Evolutionary conservation across 2,113 vertebrate species (phyloP), one percentile per base, ranked within the genome.

Genomic region (Etheostoma spectabile): DNA sequence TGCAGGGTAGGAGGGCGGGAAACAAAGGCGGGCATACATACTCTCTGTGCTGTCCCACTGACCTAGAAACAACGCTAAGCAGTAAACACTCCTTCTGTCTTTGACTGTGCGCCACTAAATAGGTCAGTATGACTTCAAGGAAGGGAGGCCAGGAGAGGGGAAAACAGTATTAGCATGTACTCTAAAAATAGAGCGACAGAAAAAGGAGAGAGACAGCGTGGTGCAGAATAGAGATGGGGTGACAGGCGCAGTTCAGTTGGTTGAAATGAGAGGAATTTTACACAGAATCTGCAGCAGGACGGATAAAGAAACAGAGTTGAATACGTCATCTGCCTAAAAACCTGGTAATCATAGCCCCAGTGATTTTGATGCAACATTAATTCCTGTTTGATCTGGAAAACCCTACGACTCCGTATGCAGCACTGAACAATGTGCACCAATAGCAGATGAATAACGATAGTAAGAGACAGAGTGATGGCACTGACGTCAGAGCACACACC

Each of bases 111-210:
- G 86, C 94, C 88, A 90, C 83, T 91, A 96, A 95, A 95, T 95
- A 94, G 94, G 95, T 95, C 94, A 95, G 91, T 94, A 70, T 93
- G 85, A 91, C 94, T 93, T 85, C 77, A 89, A 87, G 82, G 83
- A 82, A 90, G 90, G 83, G 92, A 85, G 89, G 75, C 77, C 81
- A 75, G 77, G 79, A 82, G 84, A 88, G 87, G 63, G 69, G 82
- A 77, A 64, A 85, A 76, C 79, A 81, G 86, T 68, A 92, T 92
- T 92, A 91, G 88, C 91, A 84, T 78, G 79, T 83, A 82, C 90
- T 67, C 93, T 95, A 95, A 92, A 95, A 95, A 95, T 94, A 95
- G 92, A n/a, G n/a, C n/a, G n/a, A n/a, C n/a, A n/a, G n/a, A n/a
- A n/a, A n/a, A n/a, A n/a, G n/a, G n/a, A n/a, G n/a, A n/a, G n/a